Base-by-base conservation (phyloP, 2,113 vertebrate genomes). In the Tupaia tana region DNA sequence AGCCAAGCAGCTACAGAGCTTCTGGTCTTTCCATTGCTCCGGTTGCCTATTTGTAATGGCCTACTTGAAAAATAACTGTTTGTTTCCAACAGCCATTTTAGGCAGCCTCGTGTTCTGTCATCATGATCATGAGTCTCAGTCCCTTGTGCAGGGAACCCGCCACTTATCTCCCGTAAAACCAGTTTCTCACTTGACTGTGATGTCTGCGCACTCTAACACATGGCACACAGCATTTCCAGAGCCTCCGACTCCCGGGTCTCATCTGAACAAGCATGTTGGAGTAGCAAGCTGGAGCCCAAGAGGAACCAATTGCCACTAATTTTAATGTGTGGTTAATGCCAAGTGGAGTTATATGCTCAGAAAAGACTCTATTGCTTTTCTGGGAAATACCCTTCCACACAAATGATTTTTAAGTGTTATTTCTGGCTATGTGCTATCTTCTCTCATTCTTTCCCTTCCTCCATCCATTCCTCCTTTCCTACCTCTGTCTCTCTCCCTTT, bases 331-430 rank as follows among this genome's bases (percentile, higher is more conserved):
- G 95, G 91, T 97, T 97, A 98, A 97, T 86, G 93, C 61, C 61
- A 91, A 96, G 84, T 31, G 92, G 95, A 97, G 87, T 95, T 95
- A 66, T 96, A 84, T 67, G 93, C 89, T 95, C 86, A 67, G 7
- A 93, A 92, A 86, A 94, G 85, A 77, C 77, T 56, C 7, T 0
- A 0, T 54, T 95, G 82, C 94, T 97, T 98, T 95, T 94, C 86
- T 97, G 97, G 97, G 97, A 98, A 98, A 98, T 97, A 85, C 16
- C 61, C 89, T 98, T 98, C 95, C 94, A 96, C 87, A 92, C 94
- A 82, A 98, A 70, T 96, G 98, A 96, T 91, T 98, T 92, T 96
- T 87, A 97, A 98, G 97, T 97, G 97, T 97, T 97, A 95, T 96
- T 97, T 97, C 98, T 96, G 96, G 97, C 98, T 75, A 58, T 97